Percentiles rank a stretch among this genome's conserved stretches.
Evolutionary conservation across 37 sponge, comb jelly and placozoan species (phyloP).

Genomic region (Haliclona indistincta): DNA sequence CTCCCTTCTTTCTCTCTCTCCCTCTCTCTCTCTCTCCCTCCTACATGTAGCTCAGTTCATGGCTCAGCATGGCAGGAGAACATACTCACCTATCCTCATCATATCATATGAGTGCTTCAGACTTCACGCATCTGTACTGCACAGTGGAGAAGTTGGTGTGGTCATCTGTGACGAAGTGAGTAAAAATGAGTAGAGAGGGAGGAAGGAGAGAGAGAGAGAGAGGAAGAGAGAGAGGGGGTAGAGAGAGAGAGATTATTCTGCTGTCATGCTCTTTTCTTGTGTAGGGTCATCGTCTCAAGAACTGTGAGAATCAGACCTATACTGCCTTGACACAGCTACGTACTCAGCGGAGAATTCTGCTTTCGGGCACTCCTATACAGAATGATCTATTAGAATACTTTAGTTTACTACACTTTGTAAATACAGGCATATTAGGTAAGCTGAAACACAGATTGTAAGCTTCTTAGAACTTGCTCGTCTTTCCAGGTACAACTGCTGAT

Average conservation of each 20-base stretch:
- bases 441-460: no score
- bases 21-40: not conserved
- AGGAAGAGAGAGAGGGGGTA: not conserved
- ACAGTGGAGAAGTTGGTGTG: conserved; percentile 80
- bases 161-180: conserved; percentile 95
- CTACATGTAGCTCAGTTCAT: conserved; percentile 59
- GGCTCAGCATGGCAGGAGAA: conserved; percentile 66
- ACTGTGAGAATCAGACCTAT: conserved; percentile 97
- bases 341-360: conserved; percentile 75
- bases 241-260: not conserved
- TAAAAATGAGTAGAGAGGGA: not conserved
- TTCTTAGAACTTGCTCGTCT: not conserved
- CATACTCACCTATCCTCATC: conserved; percentile 78
- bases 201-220: not conserved
- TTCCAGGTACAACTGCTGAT: conserved; percentile 69
- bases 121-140: conserved; percentile 82
- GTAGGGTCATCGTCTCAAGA: conserved; percentile 96
- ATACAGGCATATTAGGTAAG: conserved; percentile 89
- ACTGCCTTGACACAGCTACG: conserved; percentile 82
- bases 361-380: conserved; percentile 97
- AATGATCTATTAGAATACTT: conserved; percentile 98
- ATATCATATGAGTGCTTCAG: conserved; percentile 96
- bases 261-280: not conserved
- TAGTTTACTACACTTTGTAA: conserved; percentile 96
- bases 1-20: not conserved